These are phyloP conservation scores for Ceyx melanurus DNA, from an alignment of 2,113 vertebrate species.

Conservation along the genomic window DNA sequence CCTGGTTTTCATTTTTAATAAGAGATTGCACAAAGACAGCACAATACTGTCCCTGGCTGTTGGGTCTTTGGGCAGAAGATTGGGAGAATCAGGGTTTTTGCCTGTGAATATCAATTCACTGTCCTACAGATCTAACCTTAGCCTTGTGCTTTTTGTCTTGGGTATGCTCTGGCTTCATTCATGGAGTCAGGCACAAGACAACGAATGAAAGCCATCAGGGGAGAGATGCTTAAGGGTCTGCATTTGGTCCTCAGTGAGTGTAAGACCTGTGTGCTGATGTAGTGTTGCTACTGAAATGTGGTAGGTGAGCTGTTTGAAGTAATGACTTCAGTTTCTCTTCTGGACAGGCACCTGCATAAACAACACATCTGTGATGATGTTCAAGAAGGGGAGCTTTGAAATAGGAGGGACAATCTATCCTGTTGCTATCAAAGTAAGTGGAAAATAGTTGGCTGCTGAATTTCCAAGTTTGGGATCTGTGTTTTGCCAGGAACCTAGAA, in stretches of 20 bases:
- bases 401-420: slow-evolving; percentile 94
- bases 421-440: slow-evolving; percentile 93
- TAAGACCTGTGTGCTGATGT: neutral
- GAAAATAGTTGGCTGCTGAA: neutral
- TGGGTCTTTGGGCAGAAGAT: neutral
- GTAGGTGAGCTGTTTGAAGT: neutral
- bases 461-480: neutral
- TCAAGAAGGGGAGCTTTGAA: slow-evolving; percentile 98
- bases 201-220: neutral
- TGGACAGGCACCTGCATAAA: slow-evolving; percentile 93
- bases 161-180: neutral
- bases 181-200: neutral
- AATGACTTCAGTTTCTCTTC: neutral
- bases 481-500: neutral
- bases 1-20: neutral
- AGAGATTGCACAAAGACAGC: neutral
- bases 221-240: neutral
- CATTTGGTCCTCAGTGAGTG: neutral
- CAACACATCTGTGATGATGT: slow-evolving; percentile 99
- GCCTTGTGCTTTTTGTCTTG: neutral
- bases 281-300: neutral
- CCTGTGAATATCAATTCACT: neutral
- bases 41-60: neutral
- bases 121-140: neutral
- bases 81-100: neutral